phyloP scores from a whole-genome alignment of 2,797 vertebrate species.

The Sebastes iracundus region DNA sequence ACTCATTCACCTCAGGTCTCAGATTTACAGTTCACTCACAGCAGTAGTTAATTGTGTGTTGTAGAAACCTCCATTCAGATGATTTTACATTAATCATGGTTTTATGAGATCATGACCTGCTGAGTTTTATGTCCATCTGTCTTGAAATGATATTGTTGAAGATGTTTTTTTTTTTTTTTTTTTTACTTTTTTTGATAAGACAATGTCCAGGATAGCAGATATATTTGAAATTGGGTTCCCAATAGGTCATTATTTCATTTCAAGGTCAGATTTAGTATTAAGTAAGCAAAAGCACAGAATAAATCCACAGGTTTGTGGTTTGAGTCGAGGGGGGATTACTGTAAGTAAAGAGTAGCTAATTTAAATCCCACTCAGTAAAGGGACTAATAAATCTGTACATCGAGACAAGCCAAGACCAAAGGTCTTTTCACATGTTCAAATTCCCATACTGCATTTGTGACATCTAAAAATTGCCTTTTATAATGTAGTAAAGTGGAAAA shows the following conservation, averaged over 20 bases:
- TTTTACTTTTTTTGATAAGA: not conserved
- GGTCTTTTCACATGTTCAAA: not conserved
- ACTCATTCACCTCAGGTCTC: conserved; percentile 51
- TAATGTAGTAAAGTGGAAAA: not conserved
- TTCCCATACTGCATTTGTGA: not conserved
- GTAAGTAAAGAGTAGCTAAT: not conserved
- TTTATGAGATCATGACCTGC: conserved; percentile 36
- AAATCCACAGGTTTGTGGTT: not conserved
- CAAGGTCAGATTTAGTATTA: not conserved
- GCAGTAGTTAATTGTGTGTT: conserved; percentile 35
- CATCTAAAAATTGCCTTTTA: not conserved
- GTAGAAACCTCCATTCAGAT: conserved; percentile 33
- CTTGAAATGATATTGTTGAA: conserved; percentile 1
- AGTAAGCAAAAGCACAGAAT: conserved; percentile 7
- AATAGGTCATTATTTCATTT: conserved; percentile 15
- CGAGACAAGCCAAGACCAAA: not conserved
- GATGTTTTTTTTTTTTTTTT: not conserved
- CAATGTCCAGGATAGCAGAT: not conserved
- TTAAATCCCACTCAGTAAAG: not conserved
- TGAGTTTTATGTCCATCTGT: conserved; percentile 36
- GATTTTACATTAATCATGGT: conserved; percentile 14
- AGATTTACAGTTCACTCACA: conserved; percentile 28
- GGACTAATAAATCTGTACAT: conserved; percentile 14
- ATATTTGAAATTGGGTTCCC: not conserved
- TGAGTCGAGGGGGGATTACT: not conserved